Percentiles rank a stretch among this genome's conserved stretches.
Evolutionary conservation across 92 coral and sea anemone species (phyloP).

Genomic region (Parazoanthus darwini): DNA sequence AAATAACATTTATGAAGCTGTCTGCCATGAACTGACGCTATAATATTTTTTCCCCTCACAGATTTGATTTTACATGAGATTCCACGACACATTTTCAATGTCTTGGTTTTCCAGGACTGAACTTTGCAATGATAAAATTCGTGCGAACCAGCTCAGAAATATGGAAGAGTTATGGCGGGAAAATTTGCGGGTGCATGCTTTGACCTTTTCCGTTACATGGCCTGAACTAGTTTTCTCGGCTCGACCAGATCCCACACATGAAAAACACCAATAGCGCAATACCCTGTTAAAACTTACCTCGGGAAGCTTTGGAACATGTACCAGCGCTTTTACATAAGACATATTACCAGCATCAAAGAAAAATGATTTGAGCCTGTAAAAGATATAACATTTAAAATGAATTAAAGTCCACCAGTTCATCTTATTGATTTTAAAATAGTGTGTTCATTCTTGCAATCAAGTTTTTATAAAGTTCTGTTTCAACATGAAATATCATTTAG

Average conservation of each 20-base stretch:
- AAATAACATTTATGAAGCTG: no score
- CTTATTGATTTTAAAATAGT: background rate
- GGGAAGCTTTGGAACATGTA: slow-evolving; percentile 82
- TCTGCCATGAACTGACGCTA: no score
- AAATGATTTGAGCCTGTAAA: slow-evolving; percentile 77
- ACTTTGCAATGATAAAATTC: no score
- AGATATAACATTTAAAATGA: background rate
- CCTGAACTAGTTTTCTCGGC: background rate
- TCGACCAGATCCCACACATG: background rate
- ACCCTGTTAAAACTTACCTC: slow-evolving; percentile 55
- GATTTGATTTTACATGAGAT: no score
- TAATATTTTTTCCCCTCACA: no score
- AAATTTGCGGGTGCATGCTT: background rate
- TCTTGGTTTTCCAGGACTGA: no score
- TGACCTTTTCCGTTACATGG: background rate
- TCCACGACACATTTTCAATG: no score
- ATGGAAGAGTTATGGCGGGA: no score
- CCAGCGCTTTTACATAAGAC: slow-evolving; percentile 88
- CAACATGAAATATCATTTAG: background rate
- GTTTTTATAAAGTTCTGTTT: background rate
- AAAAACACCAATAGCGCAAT: background rate
- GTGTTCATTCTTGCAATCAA: background rate
- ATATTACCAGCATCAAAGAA: slow-evolving; percentile 97
- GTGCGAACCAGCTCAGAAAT: no score
- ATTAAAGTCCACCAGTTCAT: background rate